A percentile compares a stretch with the other conserved stretches of the same genome.
These are phyloP conservation scores for Probosciger aterrimus DNA, from an alignment of 2,113 vertebrate genomes.

Conservation along the genomic window DNA sequence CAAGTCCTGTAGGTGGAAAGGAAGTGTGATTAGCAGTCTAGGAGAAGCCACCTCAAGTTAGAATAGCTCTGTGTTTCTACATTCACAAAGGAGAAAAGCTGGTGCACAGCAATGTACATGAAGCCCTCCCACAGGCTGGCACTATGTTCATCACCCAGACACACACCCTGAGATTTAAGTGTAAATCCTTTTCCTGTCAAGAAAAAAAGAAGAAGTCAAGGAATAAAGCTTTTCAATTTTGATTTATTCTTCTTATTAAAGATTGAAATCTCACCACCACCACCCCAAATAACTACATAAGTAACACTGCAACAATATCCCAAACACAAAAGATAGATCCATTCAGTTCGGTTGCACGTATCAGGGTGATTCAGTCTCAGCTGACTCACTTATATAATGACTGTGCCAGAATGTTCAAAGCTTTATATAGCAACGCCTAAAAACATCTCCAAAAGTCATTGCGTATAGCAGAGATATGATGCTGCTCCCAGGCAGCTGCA, in stretches of 20 bases:
- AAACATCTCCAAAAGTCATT: slow-evolving; percentile 21
- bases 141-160: neutral
- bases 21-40: neutral
- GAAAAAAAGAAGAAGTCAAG: neutral
- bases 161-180: accelerated
- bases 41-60: neutral
- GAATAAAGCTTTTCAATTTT: neutral
- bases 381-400: slow-evolving; percentile 39
- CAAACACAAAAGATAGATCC: neutral
- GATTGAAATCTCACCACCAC: neutral
- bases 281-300: neutral
- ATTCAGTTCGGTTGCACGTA: accelerated
- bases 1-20: neutral
- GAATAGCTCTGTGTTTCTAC: neutral
- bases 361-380: slow-evolving; percentile 44
- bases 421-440: slow-evolving; percentile 39
- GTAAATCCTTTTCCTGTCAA: neutral
- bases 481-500: neutral
- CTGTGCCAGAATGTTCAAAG: neutral
- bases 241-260: neutral
- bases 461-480: neutral
- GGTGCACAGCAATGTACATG: neutral
- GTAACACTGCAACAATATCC: neutral
- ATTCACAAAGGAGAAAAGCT: neutral
- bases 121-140: neutral